Base-by-base conservation (phyloP, 1,140 invertebrate species). In the Aphidius gifuensis region DNA sequence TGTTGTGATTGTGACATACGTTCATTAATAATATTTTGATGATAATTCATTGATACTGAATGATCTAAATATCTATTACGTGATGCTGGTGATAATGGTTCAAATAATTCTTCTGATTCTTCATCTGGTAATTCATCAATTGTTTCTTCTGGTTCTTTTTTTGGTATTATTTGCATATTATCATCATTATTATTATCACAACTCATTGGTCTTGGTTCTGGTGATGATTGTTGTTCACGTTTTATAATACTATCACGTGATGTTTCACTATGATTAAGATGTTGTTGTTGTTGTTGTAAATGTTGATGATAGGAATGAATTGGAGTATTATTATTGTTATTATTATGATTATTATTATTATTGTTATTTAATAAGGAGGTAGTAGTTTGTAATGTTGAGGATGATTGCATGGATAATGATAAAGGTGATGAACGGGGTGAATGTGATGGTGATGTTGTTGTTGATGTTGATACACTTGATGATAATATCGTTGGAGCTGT, bases 71-170 rank as follows among this genome's bases (percentile, higher is more conserved):
- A 55, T 4, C 23, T 32, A 32, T 32, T 32, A n/a, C 53, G 55
- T 8, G 54, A 45, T 58, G 40, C 32, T 5, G 61, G 56, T 5
- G 78, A 66, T 0, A 75, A 64, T 1, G 80, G 79, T 8, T 83
- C 82, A 45, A 74, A 78, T 7, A 82, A 80, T 66, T 88, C 87
- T 50, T 74, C 73, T 59, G 89, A 87, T 23, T 83, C 83, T 38
- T 85, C 84, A n/a, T 72, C 69, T 1, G 72, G 73, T 53, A 87
- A 86, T 61, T 85, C 55, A 43, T 59, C 58, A 43, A 16, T 39
- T 44, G 85, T 78, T 5, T 82, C 80, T 65, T 88, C 84, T 5
- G 86, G 83, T 75, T 89, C 89, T 69, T 84, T 83, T 74, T 87
- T 88, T 45, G 83, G 85, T 43, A 83, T 86, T 69, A 88, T 82